Evolutionary conservation across 2,888 invertebrate species (phyloP), one percentile per base, ranked within the genome.

Genomic region (Hirtodrosophila trivittata): DNA sequence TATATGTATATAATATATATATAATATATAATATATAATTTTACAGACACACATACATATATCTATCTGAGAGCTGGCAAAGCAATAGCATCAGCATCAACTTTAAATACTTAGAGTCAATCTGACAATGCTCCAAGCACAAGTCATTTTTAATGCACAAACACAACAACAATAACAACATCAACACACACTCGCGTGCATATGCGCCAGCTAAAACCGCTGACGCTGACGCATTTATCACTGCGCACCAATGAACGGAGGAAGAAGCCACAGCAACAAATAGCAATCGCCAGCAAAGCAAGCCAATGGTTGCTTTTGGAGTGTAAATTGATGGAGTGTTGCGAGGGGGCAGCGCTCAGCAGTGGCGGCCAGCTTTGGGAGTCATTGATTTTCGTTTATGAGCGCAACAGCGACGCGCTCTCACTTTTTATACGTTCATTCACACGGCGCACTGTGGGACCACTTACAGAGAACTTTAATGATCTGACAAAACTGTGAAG

Each of bases 391-490:
- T 86, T 80, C 78, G 86, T 80, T 80, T 80, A 80, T 82, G 83
- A 85, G 78, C 72, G 57, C 67, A 60, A 3, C 32, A 21, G 30
- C 72, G 62, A 56, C 52, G 63, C 83, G 78, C 78, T 80, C 78
- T 80, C 86, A 80, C 78, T 80, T 80, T 80, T 80, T 82, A 85
- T 85, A 82, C 86, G 78, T 80, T 85, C 78, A 80, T 80, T 80
- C 78, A 80, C 78, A 85, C 83, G 80, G 55, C 39, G 78, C 66
- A 78, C 85, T 66, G 78, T 78, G 78, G 60, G 25, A 30, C 37
- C 10, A 38, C 35, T 49, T 49, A 26, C 35, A 5, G 46, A 52
- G 41, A 63, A 63, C 63, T 42, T 63, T 52, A 63, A 51, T 52
- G 51, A 62, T 62, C 21, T 13, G 6, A 8, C 26, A 35, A 43